Conservation (phyloP, 2,113 vertebrate species). For the Callipepla californica region DNA sequence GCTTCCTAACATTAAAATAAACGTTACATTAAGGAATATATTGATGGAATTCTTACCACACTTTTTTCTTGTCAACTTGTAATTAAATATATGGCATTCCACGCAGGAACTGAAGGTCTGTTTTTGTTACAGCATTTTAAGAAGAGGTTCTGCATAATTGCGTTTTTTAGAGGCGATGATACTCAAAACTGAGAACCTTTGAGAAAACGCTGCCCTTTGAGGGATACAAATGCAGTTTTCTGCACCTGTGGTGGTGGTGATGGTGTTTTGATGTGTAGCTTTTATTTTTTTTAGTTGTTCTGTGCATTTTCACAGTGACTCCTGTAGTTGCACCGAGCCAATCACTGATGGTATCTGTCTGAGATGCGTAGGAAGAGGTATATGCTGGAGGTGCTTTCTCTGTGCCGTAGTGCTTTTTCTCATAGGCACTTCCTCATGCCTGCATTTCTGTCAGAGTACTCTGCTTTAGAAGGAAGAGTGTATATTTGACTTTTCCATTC, state of each 20-base stretch:
- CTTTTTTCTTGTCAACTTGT: conserved; percentile 5
- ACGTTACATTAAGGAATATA: neutral
- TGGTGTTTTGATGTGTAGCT: neutral
- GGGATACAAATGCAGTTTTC: neutral
- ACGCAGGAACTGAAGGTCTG: neutral
- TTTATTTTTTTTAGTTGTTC: neutral
- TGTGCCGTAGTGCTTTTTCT: neutral
- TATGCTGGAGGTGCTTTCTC: neutral
- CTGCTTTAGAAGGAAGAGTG: neutral
- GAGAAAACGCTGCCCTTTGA: neutral
- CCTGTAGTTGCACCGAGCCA: neutral
- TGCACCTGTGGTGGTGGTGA: neutral
- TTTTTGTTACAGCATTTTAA: neutral
- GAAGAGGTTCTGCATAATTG: neutral
- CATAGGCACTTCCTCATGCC: neutral
- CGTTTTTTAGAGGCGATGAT: neutral
- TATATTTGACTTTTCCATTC: neutral
- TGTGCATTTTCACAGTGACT: neutral
- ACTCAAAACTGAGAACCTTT: neutral
- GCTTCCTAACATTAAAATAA: conserved; percentile 25
- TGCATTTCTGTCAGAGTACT: neutral
- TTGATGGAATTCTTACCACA: neutral
- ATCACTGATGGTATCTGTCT: neutral
- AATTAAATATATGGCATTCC: neutral
- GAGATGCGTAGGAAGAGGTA: neutral